Evolutionary conservation across 2,888 invertebrate species (phyloP).

Genomic region (Cheilosia impressa): DNA sequence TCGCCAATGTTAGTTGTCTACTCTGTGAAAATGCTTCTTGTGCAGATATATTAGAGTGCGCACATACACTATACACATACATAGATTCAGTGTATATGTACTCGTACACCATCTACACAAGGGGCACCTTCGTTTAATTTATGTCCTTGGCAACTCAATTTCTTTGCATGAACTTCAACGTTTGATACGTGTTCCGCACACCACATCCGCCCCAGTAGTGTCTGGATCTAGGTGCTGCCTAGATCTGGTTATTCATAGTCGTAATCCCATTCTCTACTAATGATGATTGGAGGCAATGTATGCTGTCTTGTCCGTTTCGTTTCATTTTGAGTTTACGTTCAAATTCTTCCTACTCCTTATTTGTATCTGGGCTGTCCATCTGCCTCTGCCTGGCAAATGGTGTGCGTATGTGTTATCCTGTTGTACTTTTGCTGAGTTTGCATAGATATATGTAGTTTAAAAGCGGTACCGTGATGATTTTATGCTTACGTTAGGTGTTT

Average conservation of each 20-base stretch:
- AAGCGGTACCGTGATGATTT: conserved; percentile 56
- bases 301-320: conserved; percentile 71
- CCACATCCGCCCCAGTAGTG: conserved; percentile 8
- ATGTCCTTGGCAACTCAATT: conserved; percentile 75
- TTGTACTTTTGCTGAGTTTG: conserved; percentile 43
- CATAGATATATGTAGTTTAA: conserved; percentile 37
- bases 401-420: conserved; percentile 42
- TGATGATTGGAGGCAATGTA: conserved; percentile 75
- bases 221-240: conserved; percentile 29
- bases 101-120: conserved; percentile 22
- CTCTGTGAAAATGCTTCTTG: conserved; percentile 59
- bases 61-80: neutral
- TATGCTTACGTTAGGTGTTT: conserved; percentile 52
- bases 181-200: conserved; percentile 49
- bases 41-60: conserved; percentile 18
- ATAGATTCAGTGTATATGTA: neutral
- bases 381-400: conserved; percentile 1
- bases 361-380: conserved; percentile 63
- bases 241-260: conserved; percentile 74
- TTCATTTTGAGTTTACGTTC: conserved; percentile 52
- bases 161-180: conserved; percentile 72
- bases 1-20: conserved; percentile 58
- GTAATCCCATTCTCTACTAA: conserved; percentile 72
- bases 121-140: conserved; percentile 68
- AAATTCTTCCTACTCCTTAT: conserved; percentile 68